phyloP scores from a whole-genome alignment of 2,113 vertebrate species.

The Aplodontia rufa region DNA sequence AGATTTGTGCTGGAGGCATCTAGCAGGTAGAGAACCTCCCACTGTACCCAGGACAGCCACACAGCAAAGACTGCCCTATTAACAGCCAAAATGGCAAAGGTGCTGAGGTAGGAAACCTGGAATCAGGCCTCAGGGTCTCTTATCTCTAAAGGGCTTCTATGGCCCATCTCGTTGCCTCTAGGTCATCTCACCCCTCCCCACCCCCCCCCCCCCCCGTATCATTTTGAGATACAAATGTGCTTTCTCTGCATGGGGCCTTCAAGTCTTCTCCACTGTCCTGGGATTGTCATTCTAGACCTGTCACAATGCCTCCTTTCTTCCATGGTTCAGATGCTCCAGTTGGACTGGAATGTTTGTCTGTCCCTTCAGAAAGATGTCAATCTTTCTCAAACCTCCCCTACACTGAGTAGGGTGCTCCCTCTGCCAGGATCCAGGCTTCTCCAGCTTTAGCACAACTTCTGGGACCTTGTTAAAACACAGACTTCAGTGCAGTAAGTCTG shows the following conservation, averaged over 20 bases:
- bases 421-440: neutral
- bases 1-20: neutral
- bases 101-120: neutral
- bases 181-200: neutral
- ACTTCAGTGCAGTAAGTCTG: neutral
- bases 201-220: neutral
- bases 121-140: neutral
- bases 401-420: neutral
- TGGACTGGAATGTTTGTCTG: neutral
- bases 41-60: neutral
- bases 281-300: too few species aligned
- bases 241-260: neutral
- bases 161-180: neutral
- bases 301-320: neutral
- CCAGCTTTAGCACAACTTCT: neutral
- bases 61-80: neutral
- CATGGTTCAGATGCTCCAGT: too few species aligned
- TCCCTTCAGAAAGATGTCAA: neutral
- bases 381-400: neutral
- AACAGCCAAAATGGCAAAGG: neutral
- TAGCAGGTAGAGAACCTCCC: neutral
- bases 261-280: neutral
- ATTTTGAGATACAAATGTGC: neutral
- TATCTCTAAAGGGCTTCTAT: neutral
- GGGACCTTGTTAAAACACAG: neutral